Evolutionary conservation across 2,888 invertebrate genomes (phyloP).

Genomic region (Thymelicus lineola): DNA sequence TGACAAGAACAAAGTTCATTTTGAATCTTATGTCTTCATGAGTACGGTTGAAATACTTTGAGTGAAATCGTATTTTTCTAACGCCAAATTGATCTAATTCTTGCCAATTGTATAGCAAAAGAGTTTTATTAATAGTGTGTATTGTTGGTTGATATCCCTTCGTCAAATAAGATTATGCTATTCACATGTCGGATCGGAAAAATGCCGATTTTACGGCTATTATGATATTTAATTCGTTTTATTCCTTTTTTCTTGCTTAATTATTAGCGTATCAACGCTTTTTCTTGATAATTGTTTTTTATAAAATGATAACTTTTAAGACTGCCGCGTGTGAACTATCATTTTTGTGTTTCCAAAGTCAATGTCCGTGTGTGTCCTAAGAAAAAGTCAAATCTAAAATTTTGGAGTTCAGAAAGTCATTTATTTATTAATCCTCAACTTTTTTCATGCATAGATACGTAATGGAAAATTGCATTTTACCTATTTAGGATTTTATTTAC

Average conservation of each 20-base stretch:
- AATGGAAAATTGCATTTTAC: no score
- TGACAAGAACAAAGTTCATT: background rate
- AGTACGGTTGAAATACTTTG: slow-evolving; percentile 22
- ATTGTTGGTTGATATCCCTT: slow-evolving; percentile 51
- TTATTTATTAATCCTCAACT: no score
- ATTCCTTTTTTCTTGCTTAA: slow-evolving; percentile 17
- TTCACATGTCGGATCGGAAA: slow-evolving; percentile 41
- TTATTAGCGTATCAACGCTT: slow-evolving; percentile 12
- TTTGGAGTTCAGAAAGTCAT: no score
- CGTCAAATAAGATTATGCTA: slow-evolving; percentile 52
- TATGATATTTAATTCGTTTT: slow-evolving; percentile 30
- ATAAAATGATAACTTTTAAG: no score
- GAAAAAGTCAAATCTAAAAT: no score
- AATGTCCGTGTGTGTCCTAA: no score
- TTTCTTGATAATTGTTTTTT: background rate
- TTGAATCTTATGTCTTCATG: background rate
- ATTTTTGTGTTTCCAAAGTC: no score
- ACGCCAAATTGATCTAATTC: slow-evolving; percentile 32
- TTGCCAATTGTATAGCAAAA: slow-evolving; percentile 35
- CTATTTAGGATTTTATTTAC: no score
- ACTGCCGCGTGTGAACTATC: background rate
- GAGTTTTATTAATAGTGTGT: slow-evolving; percentile 46
- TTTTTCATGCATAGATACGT: no score
- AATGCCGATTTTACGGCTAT: slow-evolving; percentile 47
- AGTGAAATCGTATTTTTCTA: background rate